phyloP scores from a whole-genome alignment of 1,140 invertebrate genomes.

The Hycleus phaleratus region DNA sequence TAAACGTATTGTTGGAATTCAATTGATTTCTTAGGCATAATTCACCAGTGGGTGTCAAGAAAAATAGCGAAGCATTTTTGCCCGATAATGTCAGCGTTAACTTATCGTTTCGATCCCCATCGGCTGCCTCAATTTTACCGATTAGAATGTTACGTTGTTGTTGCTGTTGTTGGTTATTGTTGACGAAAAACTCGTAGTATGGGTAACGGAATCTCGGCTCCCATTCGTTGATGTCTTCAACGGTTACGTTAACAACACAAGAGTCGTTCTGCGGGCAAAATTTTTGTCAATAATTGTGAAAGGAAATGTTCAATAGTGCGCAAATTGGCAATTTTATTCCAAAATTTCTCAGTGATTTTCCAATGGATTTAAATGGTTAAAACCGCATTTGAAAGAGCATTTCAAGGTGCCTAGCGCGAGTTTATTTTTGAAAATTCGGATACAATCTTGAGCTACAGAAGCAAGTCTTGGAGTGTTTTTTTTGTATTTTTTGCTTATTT shows the following conservation, averaged over 20 bases:
- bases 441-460: too few species aligned
- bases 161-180: slow-evolving; percentile 24
- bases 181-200: slow-evolving; percentile 75
- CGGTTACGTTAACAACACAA: slow-evolving; percentile 62
- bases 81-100: slow-evolving; percentile 63
- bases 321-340: too few species aligned
- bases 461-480: too few species aligned
- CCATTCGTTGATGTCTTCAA: slow-evolving; percentile 88
- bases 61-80: slow-evolving; percentile 49
- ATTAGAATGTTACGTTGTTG: slow-evolving; percentile 41
- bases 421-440: too few species aligned
- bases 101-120: slow-evolving; percentile 70
- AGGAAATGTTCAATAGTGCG: too few species aligned
- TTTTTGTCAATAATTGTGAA: too few species aligned
- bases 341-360: too few species aligned
- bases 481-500: too few species aligned
- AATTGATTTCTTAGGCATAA: slow-evolving; percentile 23
- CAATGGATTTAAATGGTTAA: too few species aligned
- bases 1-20: slow-evolving; percentile 26
- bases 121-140: slow-evolving; percentile 65
- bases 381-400: too few species aligned
- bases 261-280: slow-evolving; percentile 61
- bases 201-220: slow-evolving; percentile 81
- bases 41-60: slow-evolving; percentile 33
- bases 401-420: too few species aligned